Percentiles rank a stretch among this genome's conserved stretches.
Conservation (phyloP, 2,797 vertebrate genomes). For the Staurois parvus region DNA sequence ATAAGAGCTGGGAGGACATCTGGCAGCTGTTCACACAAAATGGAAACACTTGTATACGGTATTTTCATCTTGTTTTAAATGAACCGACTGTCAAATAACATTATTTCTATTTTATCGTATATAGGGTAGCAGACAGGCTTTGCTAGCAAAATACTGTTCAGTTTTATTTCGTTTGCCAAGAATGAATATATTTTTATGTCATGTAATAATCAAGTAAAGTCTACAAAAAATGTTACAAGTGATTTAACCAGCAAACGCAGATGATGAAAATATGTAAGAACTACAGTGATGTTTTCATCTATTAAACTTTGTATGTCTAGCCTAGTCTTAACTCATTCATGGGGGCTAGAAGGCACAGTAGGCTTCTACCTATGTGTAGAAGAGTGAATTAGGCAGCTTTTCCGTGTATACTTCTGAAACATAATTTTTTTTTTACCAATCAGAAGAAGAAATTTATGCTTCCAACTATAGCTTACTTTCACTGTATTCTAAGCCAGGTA, state of each 20-base stretch:
- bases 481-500: too few relatives aligned
- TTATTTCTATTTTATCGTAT: conserved; percentile 16
- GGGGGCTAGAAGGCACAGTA: too few relatives aligned
- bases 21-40: conserved; percentile 74
- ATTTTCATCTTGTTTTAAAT: conserved; percentile 66
- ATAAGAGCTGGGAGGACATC: conserved; percentile 70
- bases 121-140: background rate
- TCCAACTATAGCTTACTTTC: too few relatives aligned
- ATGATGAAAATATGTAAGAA: too few relatives aligned
- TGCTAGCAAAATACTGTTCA: background rate
- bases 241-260: background rate
- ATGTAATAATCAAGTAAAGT: background rate
- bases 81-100: conserved; percentile 66
- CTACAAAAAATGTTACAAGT: background rate
- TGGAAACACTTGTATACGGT: conserved; percentile 60
- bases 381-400: too few relatives aligned
- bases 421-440: too few relatives aligned
- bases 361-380: too few relatives aligned
- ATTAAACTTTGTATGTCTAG: too few relatives aligned
- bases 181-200: background rate
- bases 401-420: too few relatives aligned
- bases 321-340: too few relatives aligned
- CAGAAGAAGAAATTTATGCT: too few relatives aligned
- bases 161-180: background rate
- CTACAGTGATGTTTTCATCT: too few relatives aligned